Conservation (phyloP, 2,797 vertebrate genomes). For the Hyperoplus immaculatus region DNA sequence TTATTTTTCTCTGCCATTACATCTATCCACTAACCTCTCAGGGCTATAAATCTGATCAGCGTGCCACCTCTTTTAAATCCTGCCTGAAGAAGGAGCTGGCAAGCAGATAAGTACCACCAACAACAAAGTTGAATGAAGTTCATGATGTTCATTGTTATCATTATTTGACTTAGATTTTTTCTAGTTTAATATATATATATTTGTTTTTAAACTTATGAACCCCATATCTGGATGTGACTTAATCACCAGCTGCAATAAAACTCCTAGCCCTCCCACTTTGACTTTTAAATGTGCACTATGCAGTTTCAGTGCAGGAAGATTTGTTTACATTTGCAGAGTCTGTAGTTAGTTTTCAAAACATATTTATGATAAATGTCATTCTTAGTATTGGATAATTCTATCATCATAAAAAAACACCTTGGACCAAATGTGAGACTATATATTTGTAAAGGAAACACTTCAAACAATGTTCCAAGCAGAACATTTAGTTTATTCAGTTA, state of each 20-base stretch:
- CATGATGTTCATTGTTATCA: not conserved
- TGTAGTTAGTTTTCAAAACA: no score
- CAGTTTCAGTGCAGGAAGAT: no score
- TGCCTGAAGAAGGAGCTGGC: slow-evolving; percentile 98
- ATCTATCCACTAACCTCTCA: slow-evolving; percentile 73
- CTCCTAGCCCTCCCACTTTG: not conserved
- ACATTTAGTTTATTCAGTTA: no score
- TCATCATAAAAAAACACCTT: no score
- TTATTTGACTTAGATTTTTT: not conserved
- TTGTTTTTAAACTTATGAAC: not conserved
- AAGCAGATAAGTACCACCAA: slow-evolving; percentile 83
- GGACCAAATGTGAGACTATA: no score
- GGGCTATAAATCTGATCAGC: slow-evolving; percentile 95
- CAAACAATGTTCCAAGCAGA: no score
- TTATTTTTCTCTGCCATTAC: slow-evolving; percentile 2
- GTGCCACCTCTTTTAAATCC: slow-evolving; percentile 93
- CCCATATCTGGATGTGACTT: not conserved
- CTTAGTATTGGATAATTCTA: no score
- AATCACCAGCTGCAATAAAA: not conserved
- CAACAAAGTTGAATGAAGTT: not conserved
- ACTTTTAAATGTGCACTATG: not conserved
- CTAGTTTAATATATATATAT: not conserved
- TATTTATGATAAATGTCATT: no score
- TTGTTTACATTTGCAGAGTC: no score
- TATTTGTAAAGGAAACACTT: no score